Conservation (phyloP, 2,888 invertebrate genomes). For the Euproctis similis region DNA sequence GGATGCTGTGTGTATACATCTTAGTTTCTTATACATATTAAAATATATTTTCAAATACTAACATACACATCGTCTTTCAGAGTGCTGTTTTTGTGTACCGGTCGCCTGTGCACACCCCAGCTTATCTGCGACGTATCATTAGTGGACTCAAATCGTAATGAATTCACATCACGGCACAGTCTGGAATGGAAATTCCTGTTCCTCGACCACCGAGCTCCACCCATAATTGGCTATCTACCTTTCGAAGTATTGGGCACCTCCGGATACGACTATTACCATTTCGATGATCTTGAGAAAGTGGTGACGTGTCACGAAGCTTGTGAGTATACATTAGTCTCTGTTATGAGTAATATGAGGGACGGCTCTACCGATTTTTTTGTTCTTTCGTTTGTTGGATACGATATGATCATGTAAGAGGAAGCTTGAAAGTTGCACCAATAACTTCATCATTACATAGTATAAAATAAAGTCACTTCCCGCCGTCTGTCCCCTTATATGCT, state of each 20-base stretch:
- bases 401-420: too few species aligned
- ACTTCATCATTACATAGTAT: too few species aligned
- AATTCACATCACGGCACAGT: conserved; percentile 94
- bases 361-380: too few species aligned
- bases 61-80: conserved; percentile 52
- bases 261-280: conserved; percentile 96
- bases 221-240: conserved; percentile 93
- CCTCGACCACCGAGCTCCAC: conserved; percentile 92
- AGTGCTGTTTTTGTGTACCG: conserved; percentile 88
- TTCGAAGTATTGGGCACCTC: conserved; percentile 97
- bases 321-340: conserved; percentile 75
- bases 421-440: too few species aligned
- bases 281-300: conserved; percentile 93
- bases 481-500: too few species aligned
- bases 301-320: conserved; percentile 90
- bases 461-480: too few species aligned
- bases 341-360: too few species aligned
- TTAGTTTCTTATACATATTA: too few species aligned
- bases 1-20: too few species aligned
- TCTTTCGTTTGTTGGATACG: too few species aligned
- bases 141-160: conserved; percentile 83
- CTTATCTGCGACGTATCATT: conserved; percentile 90
- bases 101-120: conserved; percentile 86
- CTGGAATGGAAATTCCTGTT: conserved; percentile 97
- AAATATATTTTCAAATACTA: too few species aligned